These are phyloP conservation scores for Lepidurus couesii DNA, from an alignment of 1,140 invertebrate genomes.

Conservation along the genomic window DNA sequence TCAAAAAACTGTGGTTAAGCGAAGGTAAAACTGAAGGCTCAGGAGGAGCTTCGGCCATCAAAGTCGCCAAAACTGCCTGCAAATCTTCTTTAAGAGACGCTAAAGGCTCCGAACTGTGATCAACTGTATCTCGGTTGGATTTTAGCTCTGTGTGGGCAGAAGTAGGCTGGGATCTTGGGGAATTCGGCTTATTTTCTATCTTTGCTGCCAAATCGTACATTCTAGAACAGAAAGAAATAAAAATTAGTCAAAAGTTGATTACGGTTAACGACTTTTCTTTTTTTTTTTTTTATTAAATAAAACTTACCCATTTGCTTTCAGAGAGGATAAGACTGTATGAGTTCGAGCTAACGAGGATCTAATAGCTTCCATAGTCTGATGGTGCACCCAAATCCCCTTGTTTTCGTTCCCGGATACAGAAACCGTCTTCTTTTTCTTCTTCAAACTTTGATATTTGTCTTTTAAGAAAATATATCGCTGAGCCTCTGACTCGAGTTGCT, in stretches of 20 bases:
- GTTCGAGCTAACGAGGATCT: background rate
- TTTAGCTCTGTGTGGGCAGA: background rate
- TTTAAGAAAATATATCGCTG: background rate
- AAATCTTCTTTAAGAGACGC: background rate
- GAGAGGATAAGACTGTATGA: background rate
- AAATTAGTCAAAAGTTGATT: too few species aligned
- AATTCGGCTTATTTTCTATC: background rate
- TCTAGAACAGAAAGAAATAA: background rate
- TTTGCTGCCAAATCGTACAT: background rate
- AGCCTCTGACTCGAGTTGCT: background rate
- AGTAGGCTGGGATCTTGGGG: background rate
- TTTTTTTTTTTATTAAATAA: background rate
- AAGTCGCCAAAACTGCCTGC: background rate
- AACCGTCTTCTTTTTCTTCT: background rate
- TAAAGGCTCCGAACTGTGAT: background rate
- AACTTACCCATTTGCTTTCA: background rate
- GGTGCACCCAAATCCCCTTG: background rate
- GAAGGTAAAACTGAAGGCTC: conserved; percentile 1
- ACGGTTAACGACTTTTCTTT: too few species aligned
- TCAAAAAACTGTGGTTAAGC: conserved; percentile 1
- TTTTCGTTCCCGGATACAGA: background rate
- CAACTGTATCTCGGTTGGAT: background rate
- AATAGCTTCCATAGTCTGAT: background rate
- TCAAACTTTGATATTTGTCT: background rate
- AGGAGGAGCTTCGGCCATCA: background rate